phyloP scores from a whole-genome alignment of 2,888 invertebrate species.

The Andrena trimmerana region DNA sequence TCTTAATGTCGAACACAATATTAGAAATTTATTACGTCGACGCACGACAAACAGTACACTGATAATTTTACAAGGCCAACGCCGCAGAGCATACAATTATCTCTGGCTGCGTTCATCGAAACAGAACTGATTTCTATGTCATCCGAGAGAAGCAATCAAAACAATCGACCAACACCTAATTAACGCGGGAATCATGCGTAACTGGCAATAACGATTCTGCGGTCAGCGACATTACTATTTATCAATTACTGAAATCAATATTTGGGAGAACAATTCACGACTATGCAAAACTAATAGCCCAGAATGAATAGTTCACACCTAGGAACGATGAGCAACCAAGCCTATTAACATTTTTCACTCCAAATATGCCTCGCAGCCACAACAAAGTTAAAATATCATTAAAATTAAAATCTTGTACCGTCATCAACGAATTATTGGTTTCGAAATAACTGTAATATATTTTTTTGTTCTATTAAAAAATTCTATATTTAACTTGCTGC shows the following conservation, averaged over 20 bases:
- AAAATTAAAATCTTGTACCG: too few species aligned
- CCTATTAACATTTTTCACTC: too few species aligned
- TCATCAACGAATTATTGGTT: too few species aligned
- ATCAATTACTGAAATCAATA: conserved; percentile 6
- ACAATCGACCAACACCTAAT: conserved; percentile 21
- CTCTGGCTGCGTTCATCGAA: neutral
- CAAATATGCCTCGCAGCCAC: too few species aligned
- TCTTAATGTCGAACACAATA: neutral
- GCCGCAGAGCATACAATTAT: neutral
- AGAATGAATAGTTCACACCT: too few species aligned
- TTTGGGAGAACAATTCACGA: neutral
- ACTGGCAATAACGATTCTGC: conserved; percentile 16
- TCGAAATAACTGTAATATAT: too few species aligned
- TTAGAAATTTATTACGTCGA: neutral
- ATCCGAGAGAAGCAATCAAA: conserved; percentile 7
- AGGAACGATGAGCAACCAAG: too few species aligned
- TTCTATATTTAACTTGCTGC: too few species aligned
- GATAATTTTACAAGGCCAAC: neutral
- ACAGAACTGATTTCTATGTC: conserved; percentile 13
- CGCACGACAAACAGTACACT: neutral
- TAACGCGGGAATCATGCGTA: conserved; percentile 7
- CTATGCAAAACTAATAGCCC: too few species aligned
- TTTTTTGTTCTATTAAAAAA: too few species aligned
- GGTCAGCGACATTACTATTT: conserved; percentile 9
- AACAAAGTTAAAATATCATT: too few species aligned